Conservation (phyloP, 2,888 invertebrate genomes). For the Rhagophthalmus giganteus region DNA sequence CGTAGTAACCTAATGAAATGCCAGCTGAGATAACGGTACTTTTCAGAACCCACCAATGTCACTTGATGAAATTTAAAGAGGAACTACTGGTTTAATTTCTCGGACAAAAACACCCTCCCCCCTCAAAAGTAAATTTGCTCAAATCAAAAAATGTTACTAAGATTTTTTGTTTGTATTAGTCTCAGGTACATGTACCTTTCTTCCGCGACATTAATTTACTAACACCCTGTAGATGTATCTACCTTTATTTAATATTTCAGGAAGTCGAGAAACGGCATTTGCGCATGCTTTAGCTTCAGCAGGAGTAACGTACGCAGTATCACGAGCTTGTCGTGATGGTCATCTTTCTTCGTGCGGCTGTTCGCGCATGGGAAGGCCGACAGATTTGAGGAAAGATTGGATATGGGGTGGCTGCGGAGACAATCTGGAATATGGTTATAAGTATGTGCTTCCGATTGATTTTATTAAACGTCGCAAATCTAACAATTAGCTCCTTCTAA, state of each 20-base stretch:
- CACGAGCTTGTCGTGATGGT: conserved; percentile 90
- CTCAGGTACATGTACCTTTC: no score
- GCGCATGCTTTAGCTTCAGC: conserved; percentile 89
- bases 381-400: conserved; percentile 87
- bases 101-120: no score
- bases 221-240: no score
- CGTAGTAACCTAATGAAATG: no score
- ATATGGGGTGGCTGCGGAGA: conserved; percentile 99
- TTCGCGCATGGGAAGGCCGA: conserved; percentile 78
- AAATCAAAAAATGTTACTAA: no score
- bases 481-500: no score
- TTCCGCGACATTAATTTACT: conserved; percentile 4
- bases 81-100: no score
- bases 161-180: conserved; percentile 4
- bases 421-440: conserved; percentile 94
- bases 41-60: no score
- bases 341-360: conserved; percentile 89
- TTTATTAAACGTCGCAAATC: neutral
- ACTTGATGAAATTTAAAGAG: no score
- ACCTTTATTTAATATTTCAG: no score
- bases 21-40: no score
- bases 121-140: no score
- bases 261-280: conserved; percentile 87
- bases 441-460: conserved; percentile 58
- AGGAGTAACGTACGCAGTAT: conserved; percentile 84